A percentile compares a stretch with the other conserved stretches of the same genome.
Conservation (phyloP, 2,888 invertebrate genomes). For the Cancer borealis region DNA sequence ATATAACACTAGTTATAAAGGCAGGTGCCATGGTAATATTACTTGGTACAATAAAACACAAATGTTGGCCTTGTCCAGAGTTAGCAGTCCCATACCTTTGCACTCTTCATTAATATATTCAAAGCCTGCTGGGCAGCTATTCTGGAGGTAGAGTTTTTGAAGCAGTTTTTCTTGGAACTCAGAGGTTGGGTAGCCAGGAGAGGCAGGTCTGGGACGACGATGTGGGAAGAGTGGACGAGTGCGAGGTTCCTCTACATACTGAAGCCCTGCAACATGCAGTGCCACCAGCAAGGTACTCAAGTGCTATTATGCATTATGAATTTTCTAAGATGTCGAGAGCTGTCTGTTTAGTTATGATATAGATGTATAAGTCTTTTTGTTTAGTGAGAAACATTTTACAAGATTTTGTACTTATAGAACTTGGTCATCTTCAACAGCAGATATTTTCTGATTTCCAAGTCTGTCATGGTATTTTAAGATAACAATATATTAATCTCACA, state of each 20-base stretch:
- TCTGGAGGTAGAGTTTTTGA: slow-evolving; percentile 63
- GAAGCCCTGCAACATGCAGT: slow-evolving; percentile 65
- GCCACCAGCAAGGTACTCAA: neutral
- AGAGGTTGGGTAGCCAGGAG: slow-evolving; percentile 70
- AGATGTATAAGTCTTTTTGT: neutral
- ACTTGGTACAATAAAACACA: slow-evolving; percentile 25
- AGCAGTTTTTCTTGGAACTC: slow-evolving; percentile 71
- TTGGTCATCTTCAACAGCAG: neutral
- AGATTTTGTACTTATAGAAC: too few species aligned
- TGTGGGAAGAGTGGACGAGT: slow-evolving; percentile 47
- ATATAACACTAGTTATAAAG: neutral
- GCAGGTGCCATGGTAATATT: neutral
- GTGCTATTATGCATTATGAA: neutral
- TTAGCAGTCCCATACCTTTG: slow-evolving; percentile 63
- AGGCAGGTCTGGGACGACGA: slow-evolving; percentile 59
- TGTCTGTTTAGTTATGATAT: neutral
- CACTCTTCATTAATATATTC: slow-evolving; percentile 60
- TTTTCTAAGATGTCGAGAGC: neutral
- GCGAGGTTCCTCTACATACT: slow-evolving; percentile 69
- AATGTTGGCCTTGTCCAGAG: neutral
- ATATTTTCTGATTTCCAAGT: neutral
- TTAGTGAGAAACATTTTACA: neutral
- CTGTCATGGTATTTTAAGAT: neutral
- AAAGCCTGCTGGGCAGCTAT: slow-evolving; percentile 68
- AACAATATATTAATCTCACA: neutral